Conservation (phyloP, 1,140 invertebrate genomes). For the Bombus confusus region DNA sequence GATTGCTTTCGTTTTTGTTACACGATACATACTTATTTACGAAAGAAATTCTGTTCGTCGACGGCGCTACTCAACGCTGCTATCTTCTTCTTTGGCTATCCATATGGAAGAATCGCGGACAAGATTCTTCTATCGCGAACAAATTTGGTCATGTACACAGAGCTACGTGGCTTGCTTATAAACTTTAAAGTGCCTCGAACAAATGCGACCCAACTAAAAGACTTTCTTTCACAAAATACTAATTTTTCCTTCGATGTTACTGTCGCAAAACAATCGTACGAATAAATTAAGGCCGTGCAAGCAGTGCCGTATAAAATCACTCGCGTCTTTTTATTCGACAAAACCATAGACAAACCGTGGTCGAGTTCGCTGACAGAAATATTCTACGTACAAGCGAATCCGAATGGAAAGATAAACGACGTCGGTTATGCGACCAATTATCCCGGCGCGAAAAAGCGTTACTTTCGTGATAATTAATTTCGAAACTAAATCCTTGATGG, state of each 20-base stretch:
- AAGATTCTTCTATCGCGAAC: not conserved
- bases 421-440: not conserved
- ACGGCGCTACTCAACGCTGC: not conserved
- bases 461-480: not conserved
- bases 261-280: not conserved
- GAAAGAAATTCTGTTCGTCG: not conserved
- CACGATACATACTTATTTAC: not conserved
- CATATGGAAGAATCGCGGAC: not conserved
- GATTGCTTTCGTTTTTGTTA: not conserved
- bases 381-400: not conserved
- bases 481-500: not conserved
- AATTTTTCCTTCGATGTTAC: not conserved
- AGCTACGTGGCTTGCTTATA: not conserved
- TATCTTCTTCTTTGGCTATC: not conserved
- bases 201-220: not conserved
- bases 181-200: not conserved
- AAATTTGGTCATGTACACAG: not conserved
- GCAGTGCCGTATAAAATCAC: not conserved
- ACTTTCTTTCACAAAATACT: not conserved
- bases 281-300: not conserved
- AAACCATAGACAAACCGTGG: not conserved
- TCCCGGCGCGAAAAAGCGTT: not conserved
- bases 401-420: not conserved
- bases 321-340: not conserved
- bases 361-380: not conserved